Base-by-base conservation (phyloP, 2,888 invertebrate genomes). In the Deilephila porcellus region DNA sequence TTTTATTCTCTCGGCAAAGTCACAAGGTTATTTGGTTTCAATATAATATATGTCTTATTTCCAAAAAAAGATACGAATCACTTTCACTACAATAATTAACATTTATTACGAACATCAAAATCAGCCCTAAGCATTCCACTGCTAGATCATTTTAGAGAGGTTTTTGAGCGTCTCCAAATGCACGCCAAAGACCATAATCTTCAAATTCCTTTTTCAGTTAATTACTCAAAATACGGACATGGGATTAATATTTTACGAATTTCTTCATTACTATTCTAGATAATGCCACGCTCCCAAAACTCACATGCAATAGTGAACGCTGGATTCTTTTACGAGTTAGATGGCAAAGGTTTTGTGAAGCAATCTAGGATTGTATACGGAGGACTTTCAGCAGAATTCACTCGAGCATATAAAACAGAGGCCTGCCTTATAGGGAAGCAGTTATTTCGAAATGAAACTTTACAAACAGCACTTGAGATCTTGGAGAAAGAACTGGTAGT, bases 221-320 rank as follows among this genome's bases (percentile, higher is more conserved):
- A 4, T 32, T 5, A 4, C 25, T 0, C 20, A 11, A n/a, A 7
- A 29, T 11, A 8, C 32, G 4, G 60, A 17, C 19, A 53, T 19
- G 19, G n/a, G n/a, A n/a, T n/a, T n/a, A n/a, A n/a, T n/a, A 32
- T 32, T 32, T 32, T 32, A 32, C 32, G 4, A 32, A 2, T 32
- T 32, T 3, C 4, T 56, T 17, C 29, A 62, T 32, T 32, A 32
- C 32, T 32, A 70, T 73, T 60, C 20, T 45, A 97, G 97, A 96
- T 97, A 70, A 97, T 96, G 96, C 96, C 96, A 0, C 91, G 97
- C 75, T 95, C 96, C 0, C 97, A 97, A 91, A 97, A 96, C 82
- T 96, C 97, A 0, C 97, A 97, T 82, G 97, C 97, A 0, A 95
- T 96, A 71, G 96, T 98, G 0, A 97, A 97, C 81, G 97, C 97